Conservation (phyloP, 2,113 vertebrate genomes). For the Talpa occidentalis region DNA sequence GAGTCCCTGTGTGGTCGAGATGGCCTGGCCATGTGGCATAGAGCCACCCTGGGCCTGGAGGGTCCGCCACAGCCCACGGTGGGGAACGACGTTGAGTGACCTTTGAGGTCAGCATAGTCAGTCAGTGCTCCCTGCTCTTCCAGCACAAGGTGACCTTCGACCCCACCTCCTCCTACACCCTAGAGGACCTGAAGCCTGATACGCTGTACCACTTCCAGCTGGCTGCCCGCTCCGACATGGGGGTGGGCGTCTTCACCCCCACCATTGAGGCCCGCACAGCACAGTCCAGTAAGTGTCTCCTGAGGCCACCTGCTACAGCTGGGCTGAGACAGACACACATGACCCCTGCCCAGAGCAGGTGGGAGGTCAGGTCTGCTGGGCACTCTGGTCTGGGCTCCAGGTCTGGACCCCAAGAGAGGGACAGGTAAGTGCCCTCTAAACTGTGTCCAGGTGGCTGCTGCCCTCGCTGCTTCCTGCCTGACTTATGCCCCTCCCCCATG, state of each 20-base stretch:
- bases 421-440: conserved; percentile 77
- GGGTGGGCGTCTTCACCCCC: conserved; percentile 94
- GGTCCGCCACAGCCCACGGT: neutral
- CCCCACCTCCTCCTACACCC: conserved; percentile 91
- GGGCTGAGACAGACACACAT: neutral
- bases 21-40: neutral
- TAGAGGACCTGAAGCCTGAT: conserved; percentile 95
- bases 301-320: neutral
- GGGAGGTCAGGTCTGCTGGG: conserved; percentile 40
- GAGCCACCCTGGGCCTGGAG: neutral
- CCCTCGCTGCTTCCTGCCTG: neutral
- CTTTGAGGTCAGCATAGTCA: neutral
- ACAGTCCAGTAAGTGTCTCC: conserved; percentile 94
- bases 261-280: conserved; percentile 91
- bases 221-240: conserved; percentile 94
- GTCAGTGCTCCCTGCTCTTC: conserved; percentile 60
- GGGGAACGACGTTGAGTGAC: neutral
- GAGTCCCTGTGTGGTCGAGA: neutral
- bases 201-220: conserved; percentile 93
- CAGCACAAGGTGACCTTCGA: conserved; percentile 93
- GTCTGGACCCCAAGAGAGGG: conserved; percentile 69
- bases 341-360: neutral
- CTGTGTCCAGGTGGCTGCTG: neutral
- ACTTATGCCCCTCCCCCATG: neutral
- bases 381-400: conserved; percentile 68